A percentile compares a stretch with the other conserved stretches of the same genome.
phyloP scores from a whole-genome alignment of 2,888 invertebrate genomes.

The Dicranocentrus wangi region DNA sequence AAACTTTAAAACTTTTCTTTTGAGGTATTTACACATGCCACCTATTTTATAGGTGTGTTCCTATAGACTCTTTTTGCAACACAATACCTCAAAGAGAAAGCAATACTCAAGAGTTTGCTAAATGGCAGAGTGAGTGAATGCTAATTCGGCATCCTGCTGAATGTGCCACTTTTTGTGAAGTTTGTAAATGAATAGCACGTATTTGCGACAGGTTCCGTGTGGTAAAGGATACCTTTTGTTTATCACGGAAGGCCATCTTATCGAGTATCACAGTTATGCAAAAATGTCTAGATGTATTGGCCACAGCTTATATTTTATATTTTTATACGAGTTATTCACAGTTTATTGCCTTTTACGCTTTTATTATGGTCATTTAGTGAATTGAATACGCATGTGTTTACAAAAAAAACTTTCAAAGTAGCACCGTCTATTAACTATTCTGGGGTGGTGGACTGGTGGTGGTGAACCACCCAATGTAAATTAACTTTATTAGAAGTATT shows the following conservation, averaged over 20 bases:
- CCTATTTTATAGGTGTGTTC: not conserved
- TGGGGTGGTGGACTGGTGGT: too few relatives aligned
- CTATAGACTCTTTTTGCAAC: too few relatives aligned
- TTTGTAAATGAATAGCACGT: conserved; percentile 37
- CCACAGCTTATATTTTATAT: not conserved
- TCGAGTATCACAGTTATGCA: not conserved
- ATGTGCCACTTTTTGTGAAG: conserved; percentile 32
- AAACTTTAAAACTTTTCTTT: too few relatives aligned
- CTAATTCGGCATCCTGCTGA: conserved; percentile 30
- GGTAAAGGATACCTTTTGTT: conserved; percentile 23
- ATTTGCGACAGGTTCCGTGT: conserved; percentile 38
- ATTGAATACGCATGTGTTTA: too few relatives aligned
- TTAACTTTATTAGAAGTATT: conserved; percentile 4
- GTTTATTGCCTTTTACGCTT: conserved; percentile 7
- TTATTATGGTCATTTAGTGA: not conserved
- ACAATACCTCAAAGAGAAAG: too few relatives aligned
- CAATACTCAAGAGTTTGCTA: too few relatives aligned
- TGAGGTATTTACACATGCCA: not conserved
- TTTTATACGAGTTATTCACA: not conserved
- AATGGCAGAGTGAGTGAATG: too few relatives aligned
- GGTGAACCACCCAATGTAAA: not conserved
- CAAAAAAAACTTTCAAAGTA: too few relatives aligned
- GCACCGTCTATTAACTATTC: too few relatives aligned
- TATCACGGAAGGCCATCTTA: conserved; percentile 46
- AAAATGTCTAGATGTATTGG: too few relatives aligned